Evolutionary conservation across 1,140 invertebrate species (phyloP).

Genomic region (Drosophila sulfurigaster): DNA sequence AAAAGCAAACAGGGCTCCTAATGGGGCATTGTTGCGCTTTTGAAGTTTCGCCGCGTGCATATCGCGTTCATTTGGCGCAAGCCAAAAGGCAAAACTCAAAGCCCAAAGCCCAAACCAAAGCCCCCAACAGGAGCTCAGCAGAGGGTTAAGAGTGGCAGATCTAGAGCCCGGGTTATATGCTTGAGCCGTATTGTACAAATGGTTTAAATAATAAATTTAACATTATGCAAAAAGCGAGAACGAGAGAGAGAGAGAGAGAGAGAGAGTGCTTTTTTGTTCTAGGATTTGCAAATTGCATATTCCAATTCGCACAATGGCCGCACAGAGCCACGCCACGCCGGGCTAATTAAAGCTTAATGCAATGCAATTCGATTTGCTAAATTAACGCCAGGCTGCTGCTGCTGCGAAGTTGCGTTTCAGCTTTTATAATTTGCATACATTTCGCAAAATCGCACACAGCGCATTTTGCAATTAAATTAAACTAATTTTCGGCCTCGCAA

Average conservation of each 20-base stretch:
- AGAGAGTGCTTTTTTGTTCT: slow-evolving; percentile 23
- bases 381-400: slow-evolving; percentile 58
- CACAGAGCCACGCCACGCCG: not conserved
- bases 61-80: slow-evolving; percentile 66
- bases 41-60: slow-evolving; percentile 76
- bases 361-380: slow-evolving; percentile 72
- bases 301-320: not conserved
- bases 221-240: slow-evolving; percentile 31
- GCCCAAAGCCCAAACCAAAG: slow-evolving; percentile 40
- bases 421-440: slow-evolving; percentile 75
- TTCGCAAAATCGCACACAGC: slow-evolving; percentile 26
- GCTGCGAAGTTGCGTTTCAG: not conserved
- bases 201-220: slow-evolving; percentile 72
- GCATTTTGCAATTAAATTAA: slow-evolving; percentile 71
- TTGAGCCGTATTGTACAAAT: slow-evolving; percentile 71
- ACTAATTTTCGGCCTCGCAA: slow-evolving; percentile 56
- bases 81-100: slow-evolving; percentile 52
- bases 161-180: slow-evolving; percentile 59
- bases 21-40: slow-evolving; percentile 53
- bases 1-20: slow-evolving; percentile 19
- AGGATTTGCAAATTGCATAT: slow-evolving; percentile 32
- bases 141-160: not conserved
- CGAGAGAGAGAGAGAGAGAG: not conserved
- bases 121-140: slow-evolving; percentile 5
- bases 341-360: slow-evolving; percentile 74